phyloP scores from a whole-genome alignment of 1,140 invertebrate species.

The Oncopodura yosiiana region DNA sequence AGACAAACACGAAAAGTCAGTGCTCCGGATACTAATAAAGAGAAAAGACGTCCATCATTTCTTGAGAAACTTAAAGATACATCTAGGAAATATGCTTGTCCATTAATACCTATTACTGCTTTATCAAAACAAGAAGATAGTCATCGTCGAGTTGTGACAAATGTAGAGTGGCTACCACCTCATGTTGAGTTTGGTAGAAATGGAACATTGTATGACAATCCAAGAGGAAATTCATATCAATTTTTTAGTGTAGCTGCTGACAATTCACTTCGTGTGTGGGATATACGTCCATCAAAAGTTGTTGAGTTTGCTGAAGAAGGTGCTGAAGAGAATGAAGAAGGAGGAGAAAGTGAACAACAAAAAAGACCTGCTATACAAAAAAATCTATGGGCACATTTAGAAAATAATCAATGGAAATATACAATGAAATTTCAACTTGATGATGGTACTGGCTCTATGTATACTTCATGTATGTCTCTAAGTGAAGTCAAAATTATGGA shows the following conservation, averaged over 20 bases:
- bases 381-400: conserved; percentile 25
- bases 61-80: conserved; percentile 31
- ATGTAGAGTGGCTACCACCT: conserved; percentile 22
- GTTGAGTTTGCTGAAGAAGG: no score
- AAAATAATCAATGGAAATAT: conserved; percentile 31
- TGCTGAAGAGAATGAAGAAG: conserved; percentile 15
- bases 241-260: conserved; percentile 29
- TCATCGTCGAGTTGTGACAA: conserved; percentile 24
- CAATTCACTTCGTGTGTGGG: conserved; percentile 22
- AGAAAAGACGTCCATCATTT: conserved; percentile 6
- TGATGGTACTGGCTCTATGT: conserved; percentile 21
- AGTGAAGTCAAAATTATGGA: conserved; percentile 9
- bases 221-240: conserved; percentile 18
- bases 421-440: conserved; percentile 17
- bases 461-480: conserved; percentile 4
- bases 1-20: no score
- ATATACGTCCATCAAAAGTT: conserved; percentile 18
- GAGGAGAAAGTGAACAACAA: not conserved
- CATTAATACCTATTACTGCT: conserved; percentile 14
- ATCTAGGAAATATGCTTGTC: conserved; percentile 22
- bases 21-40: no score
- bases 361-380: conserved; percentile 5
- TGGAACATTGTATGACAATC: conserved; percentile 26
- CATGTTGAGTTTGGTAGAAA: conserved; percentile 30
- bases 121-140: conserved; percentile 24